Percentiles rank a stretch among this genome's conserved stretches.
Conservation (phyloP, 30 jellyfish, hydroid and myxozoan genomes). For the Pelagia noctiluca region DNA sequence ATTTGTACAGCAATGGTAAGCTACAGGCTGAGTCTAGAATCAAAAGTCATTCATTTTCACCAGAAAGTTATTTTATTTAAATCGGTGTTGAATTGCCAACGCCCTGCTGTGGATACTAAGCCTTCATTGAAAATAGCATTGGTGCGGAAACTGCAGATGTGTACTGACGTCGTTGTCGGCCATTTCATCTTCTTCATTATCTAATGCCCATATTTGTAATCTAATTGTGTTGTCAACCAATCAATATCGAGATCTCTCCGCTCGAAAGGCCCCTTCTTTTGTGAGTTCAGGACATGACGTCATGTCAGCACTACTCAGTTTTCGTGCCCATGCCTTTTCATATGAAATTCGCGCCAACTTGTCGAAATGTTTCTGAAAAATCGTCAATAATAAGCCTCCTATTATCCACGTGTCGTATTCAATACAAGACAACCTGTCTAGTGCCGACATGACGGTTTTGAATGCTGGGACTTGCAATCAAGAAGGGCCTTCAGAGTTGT, state of each 20-base stretch:
- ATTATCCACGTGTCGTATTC: too few species aligned
- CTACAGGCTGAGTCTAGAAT: too few species aligned
- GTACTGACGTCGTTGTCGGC: conserved; percentile 68
- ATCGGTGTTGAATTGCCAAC: too few species aligned
- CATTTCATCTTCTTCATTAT: not conserved
- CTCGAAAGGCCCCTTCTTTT: conserved; percentile 63
- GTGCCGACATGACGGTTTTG: conserved; percentile 75
- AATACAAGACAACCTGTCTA: too few species aligned
- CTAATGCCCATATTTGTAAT: not conserved
- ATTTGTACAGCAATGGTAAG: too few species aligned
- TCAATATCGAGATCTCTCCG: too few species aligned
- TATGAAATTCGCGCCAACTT: too few species aligned
- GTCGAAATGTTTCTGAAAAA: too few species aligned
- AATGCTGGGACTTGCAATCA: not conserved
- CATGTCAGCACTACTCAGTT: conserved; percentile 78
- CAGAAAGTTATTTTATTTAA: too few species aligned
- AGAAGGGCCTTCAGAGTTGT: conserved; percentile 67
- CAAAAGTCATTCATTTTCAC: too few species aligned
- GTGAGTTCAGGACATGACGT: conserved; percentile 69
- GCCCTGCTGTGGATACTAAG: not conserved
- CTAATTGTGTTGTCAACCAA: too few species aligned
- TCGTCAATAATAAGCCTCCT: too few species aligned
- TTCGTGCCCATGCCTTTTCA: conserved; percentile 69
- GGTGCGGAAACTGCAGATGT: conserved; percentile 77
- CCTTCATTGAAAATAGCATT: conserved; percentile 20